phyloP scores from a whole-genome alignment of 1,140 invertebrate genomes.

The Apis mellifera region Amel_HAv3.1 CM009935.2:13648001-13648500 shows the following conservation, averaged over 20 bases:
- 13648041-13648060: slow-evolving; percentile 80
- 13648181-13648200: slow-evolving; percentile 18
- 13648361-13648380: no score
- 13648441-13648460: no score
- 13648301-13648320: not conserved
- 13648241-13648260: slow-evolving; percentile 7
- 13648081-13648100: slow-evolving; percentile 68
- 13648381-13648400: no score
- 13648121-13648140: slow-evolving; percentile 72
- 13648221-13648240: not conserved
- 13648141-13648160: slow-evolving; percentile 44
- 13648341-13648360: no score
- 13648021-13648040: slow-evolving; percentile 46
- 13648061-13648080: slow-evolving; percentile 51
- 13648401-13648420: not conserved
- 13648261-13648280: not conserved
- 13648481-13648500: not conserved
- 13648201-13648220: slow-evolving; percentile 15
- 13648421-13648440: not conserved
- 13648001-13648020: slow-evolving; percentile 65
- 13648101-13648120: slow-evolving; percentile 75
- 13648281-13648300: slow-evolving; percentile 9
- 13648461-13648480: not conserved
- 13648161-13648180: slow-evolving; percentile 33
- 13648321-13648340: not conserved